Evolutionary conservation across 2,888 invertebrate genomes (phyloP), one percentile per base, ranked within the genome.

Genomic region (Autographa gamma): DNA sequence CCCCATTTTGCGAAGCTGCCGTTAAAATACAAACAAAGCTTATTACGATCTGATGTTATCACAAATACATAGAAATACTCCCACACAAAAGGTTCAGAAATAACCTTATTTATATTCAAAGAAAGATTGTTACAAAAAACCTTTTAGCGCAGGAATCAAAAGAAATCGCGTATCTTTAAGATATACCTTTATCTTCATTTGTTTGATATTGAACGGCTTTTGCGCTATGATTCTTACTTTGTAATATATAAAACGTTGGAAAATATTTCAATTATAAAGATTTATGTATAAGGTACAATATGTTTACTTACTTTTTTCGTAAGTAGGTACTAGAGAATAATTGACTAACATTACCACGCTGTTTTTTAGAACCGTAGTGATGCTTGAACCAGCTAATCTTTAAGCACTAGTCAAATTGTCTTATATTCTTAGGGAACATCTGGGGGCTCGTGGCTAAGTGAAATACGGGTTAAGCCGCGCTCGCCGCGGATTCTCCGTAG

Each of bases 71-170:
- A 19, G 9, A 43, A 54, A 54, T 18, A 54, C 11, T 54, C 11
- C 11, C 2, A 54, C 19, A 54, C 19, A 54, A 54, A 54, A 54
- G 54, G 6, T 54, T 18, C 54, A 11, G 54, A 19, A 54, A 54
- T 54, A 54, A 43, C 19, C 54, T 19, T 54, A 54, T 54, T 54
- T 54, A 54, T 52, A 52, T 52, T 52, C 19, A 54, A 54, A 48
- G 48, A 48, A 48, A 48, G n/a, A 48, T n/a, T 19, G 18, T 54
- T 19, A 54, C 54, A 19, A 18, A 18, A 54, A 54, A 19, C 54
- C 54, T 54, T 54, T 54, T 54, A 54, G 19, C 54, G 11, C 19
- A 54, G 9, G 54, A 54, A 54, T 54, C 18, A 19, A 54, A 54
- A 19, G 54, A 11, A 19, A 19, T 19, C 25, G 25, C 25, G 25